A percentile compares a stretch with the other conserved stretches of the same genome.
Evolutionary conservation across 2,113 vertebrate genomes (phyloP).

Genomic region (Heteronetta atricapilla): DNA sequence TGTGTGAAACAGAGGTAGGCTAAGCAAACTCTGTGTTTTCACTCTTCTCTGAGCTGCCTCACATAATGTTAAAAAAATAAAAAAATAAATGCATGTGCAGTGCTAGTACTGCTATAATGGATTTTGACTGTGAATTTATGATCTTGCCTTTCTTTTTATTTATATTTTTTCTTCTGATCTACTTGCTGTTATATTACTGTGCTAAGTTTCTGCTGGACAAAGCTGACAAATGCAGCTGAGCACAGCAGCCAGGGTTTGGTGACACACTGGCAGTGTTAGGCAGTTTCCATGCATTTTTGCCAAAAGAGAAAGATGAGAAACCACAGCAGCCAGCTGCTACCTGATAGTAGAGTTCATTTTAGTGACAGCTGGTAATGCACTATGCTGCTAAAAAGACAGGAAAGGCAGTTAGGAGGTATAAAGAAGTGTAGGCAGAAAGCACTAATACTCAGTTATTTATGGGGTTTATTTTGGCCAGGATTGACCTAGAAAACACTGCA

Average conservation of each 20-base stretch:
- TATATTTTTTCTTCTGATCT: background rate
- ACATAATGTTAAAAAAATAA: background rate
- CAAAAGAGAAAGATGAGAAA: background rate
- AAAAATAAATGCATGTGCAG: background rate
- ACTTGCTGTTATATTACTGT: background rate
- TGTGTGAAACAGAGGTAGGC: background rate
- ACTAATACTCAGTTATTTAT: background rate
- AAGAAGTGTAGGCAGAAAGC: slow-evolving; percentile 2
- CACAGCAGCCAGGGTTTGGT: background rate
- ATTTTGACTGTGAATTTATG: background rate
- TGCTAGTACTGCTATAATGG: background rate
- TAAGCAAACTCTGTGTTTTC: background rate
- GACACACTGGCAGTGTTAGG: background rate
- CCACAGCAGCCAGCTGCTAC: background rate
- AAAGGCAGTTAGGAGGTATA: background rate
- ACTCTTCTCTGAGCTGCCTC: background rate
- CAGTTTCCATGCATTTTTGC: background rate
- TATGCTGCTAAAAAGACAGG: background rate
- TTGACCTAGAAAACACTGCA: slow-evolving; percentile 52
- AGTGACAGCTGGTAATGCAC: background rate
- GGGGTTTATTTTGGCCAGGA: slow-evolving; percentile 4
- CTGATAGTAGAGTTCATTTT: background rate
- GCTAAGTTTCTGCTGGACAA: background rate
- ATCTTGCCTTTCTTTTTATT: background rate
- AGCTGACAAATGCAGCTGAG: background rate